These are phyloP conservation scores for Agelastica alni DNA, from an alignment of 2,888 invertebrate species.

Conservation along the genomic window DNA sequence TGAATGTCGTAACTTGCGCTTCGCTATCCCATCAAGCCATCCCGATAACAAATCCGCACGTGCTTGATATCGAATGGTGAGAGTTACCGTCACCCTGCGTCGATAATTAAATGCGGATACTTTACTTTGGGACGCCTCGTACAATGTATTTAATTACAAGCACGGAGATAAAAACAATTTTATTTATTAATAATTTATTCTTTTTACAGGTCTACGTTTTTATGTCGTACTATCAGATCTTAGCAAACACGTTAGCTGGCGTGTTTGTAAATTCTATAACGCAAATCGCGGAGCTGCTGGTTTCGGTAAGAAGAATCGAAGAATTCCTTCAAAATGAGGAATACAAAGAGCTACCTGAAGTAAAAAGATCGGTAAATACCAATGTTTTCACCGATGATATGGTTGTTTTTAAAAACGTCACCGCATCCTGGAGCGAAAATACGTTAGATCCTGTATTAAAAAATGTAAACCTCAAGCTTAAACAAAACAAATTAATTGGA, in stretches of 20 bases:
- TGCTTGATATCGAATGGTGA: too few species aligned
- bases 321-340: conserved; percentile 52
- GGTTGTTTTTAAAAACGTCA: conserved; percentile 37
- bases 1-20: too few species aligned
- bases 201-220: conserved; percentile 59
- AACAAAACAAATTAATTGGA: conserved; percentile 53
- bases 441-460: conserved; percentile 55
- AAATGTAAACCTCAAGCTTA: conserved; percentile 63
- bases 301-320: conserved; percentile 56
- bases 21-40: too few species aligned
- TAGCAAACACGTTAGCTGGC: conserved; percentile 61
- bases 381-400: neutral
- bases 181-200: conserved; percentile 27
- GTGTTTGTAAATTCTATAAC: conserved; percentile 60
- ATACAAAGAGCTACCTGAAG: conserved; percentile 20
- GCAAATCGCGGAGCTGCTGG: conserved; percentile 56
- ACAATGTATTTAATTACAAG: too few species aligned
- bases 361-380: neutral
- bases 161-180: too few species aligned
- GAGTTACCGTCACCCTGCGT: too few species aligned
- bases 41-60: too few species aligned
- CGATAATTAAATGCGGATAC: too few species aligned
- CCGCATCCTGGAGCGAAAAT: conserved; percentile 49
- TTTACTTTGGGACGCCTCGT: too few species aligned
- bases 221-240: conserved; percentile 60